Evolutionary conservation across 2,888 invertebrate genomes (phyloP).

Genomic region (Eubasilissa splendida): DNA sequence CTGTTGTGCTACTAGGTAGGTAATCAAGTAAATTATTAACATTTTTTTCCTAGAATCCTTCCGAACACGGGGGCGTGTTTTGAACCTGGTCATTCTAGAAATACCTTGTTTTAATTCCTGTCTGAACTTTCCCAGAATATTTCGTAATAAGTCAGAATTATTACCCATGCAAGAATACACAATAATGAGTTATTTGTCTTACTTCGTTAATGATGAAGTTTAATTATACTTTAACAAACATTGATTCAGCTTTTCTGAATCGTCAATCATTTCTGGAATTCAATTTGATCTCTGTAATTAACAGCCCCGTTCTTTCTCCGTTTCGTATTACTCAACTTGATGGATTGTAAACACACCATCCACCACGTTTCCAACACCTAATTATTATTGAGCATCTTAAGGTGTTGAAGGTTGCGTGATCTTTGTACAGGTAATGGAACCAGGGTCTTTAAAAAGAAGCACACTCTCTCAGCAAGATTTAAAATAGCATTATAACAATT

Average conservation of each 20-base stretch:
- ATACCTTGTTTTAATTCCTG: no score
- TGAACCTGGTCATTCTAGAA: no score
- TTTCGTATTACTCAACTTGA: neutral
- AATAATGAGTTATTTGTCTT: neutral
- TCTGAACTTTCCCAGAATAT: no score
- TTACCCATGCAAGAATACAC: no score
- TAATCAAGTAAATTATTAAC: no score
- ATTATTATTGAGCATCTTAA: neutral
- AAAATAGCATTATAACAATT: no score
- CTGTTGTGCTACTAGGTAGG: no score
- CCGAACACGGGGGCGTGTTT: no score
- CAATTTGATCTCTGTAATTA: conserved; percentile 18
- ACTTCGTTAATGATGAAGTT: neutral
- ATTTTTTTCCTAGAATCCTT: no score
- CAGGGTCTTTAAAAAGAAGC: neutral
- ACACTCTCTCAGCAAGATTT: no score
- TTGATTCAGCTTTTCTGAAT: neutral
- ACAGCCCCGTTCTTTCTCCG: neutral
- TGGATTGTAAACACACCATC: neutral
- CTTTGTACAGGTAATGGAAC: neutral
- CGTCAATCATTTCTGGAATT: conserved; percentile 4
- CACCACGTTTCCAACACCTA: neutral
- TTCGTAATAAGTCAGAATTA: no score
- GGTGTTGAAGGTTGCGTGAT: neutral
- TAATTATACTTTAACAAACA: neutral